Evolutionary conservation across 2,797 vertebrate species (phyloP).

Genomic region (Coregonus sp.): DNA sequence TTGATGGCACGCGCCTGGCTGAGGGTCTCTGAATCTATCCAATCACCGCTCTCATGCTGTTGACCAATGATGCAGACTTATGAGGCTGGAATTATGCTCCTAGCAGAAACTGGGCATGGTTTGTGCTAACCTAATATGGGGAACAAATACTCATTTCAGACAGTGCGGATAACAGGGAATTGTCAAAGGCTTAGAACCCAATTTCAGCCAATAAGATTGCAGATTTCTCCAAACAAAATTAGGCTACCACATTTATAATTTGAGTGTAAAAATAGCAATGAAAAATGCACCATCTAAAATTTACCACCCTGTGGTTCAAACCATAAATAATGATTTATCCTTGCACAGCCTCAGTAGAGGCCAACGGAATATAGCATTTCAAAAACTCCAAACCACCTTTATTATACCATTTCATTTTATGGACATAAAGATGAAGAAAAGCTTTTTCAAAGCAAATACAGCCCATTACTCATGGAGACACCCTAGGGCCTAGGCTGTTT

Average conservation of each 20-base stretch:
- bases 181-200: too few species aligned
- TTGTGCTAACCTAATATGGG: too few species aligned
- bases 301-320: neutral
- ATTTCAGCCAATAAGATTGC: too few species aligned
- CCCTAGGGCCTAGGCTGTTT: neutral
- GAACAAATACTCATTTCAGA: too few species aligned
- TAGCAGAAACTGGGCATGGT: too few species aligned
- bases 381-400: slow-evolving; percentile 2
- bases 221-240: too few species aligned
- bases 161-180: too few species aligned
- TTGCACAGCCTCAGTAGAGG: neutral
- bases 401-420: slow-evolving; percentile 10
- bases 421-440: slow-evolving; percentile 8
- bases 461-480: slow-evolving; percentile 4
- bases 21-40: too few species aligned
- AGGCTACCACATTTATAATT: neutral
- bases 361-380: neutral
- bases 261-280: neutral
- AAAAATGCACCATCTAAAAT: neutral
- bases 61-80: too few species aligned
- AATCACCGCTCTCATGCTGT: too few species aligned
- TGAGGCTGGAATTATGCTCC: too few species aligned
- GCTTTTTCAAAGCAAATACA: slow-evolving; percentile 8
- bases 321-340: neutral
- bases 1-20: too few species aligned